Percentiles rank a stretch among this genome's conserved stretches.
phyloP scores from a whole-genome alignment of 2,797 vertebrate species.

The Lacerta bilineata region DNA sequence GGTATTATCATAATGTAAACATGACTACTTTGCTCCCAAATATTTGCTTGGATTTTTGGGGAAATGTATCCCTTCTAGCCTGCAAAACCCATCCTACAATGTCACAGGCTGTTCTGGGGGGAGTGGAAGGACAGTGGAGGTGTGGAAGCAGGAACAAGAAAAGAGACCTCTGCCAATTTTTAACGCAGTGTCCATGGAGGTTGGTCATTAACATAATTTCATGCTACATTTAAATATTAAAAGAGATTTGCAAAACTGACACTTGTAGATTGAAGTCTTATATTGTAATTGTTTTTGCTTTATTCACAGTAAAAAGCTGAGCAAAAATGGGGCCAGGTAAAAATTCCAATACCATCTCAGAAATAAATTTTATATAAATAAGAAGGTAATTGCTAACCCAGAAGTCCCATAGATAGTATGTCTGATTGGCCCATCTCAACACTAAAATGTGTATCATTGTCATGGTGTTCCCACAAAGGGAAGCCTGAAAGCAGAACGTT shows the following conservation, averaged over 20 bases:
- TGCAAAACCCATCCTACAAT: neutral
- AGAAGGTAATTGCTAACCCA: neutral
- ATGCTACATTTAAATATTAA: neutral
- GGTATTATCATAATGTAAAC: constrained; percentile 39
- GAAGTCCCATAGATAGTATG: neutral
- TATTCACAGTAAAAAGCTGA: neutral
- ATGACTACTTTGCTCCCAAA: constrained; percentile 37
- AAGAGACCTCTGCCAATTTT: neutral
- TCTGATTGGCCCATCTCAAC: neutral
- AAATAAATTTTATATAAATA: neutral
- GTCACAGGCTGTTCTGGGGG: neutral
- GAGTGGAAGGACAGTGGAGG: neutral
- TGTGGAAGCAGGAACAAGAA: constrained; percentile 9
- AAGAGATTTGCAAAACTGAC: neutral
- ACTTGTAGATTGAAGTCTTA: neutral
- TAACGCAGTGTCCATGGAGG: constrained; percentile 8
- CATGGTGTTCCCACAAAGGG: neutral
- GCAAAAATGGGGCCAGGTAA: constrained; percentile 9
- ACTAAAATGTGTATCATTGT: neutral
- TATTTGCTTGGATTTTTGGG: constrained; percentile 29
- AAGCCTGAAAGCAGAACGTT: too few species aligned
- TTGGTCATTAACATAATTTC: neutral
- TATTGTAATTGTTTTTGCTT: neutral
- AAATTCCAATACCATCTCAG: neutral
- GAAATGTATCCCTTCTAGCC: neutral